phyloP scores from a whole-genome alignment of 2,797 vertebrate genomes.

The Syncerus caffer region DNA sequence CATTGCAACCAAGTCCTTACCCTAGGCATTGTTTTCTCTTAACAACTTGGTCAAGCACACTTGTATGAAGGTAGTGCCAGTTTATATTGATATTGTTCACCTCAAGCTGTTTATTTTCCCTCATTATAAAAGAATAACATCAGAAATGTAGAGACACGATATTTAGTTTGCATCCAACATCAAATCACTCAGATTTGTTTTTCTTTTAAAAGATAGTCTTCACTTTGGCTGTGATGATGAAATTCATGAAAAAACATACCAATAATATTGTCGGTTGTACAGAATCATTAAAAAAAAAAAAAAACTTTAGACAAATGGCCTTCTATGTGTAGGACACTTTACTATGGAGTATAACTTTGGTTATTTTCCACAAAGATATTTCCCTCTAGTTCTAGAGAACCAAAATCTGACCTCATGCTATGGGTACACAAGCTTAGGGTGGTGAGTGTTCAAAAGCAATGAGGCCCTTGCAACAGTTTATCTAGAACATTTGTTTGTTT shows the following conservation, averaged over 20 bases:
- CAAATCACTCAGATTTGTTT: neutral
- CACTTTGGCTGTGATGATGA: neutral
- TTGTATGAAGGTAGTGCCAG: neutral
- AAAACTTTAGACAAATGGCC: neutral
- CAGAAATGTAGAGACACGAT: neutral
- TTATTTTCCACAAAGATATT: neutral
- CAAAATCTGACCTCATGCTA: neutral
- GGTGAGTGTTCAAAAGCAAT: neutral
- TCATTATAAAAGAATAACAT: neutral
- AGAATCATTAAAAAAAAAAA: neutral
- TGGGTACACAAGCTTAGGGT: neutral
- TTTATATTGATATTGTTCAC: neutral
- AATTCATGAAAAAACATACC: neutral
- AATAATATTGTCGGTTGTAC: neutral
- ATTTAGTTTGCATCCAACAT: neutral
- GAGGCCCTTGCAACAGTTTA: neutral
- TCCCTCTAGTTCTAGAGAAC: neutral
- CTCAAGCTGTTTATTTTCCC: neutral
- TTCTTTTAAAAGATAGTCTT: neutral
- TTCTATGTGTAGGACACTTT: neutral
- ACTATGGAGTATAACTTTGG: neutral
- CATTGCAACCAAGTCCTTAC: neutral
- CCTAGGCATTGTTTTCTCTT: neutral
- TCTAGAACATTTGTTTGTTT: neutral
- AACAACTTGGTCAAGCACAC: neutral